phyloP scores from a whole-genome alignment of 2,888 invertebrate genomes.

The Eumacrocentrus americanus region DNA sequence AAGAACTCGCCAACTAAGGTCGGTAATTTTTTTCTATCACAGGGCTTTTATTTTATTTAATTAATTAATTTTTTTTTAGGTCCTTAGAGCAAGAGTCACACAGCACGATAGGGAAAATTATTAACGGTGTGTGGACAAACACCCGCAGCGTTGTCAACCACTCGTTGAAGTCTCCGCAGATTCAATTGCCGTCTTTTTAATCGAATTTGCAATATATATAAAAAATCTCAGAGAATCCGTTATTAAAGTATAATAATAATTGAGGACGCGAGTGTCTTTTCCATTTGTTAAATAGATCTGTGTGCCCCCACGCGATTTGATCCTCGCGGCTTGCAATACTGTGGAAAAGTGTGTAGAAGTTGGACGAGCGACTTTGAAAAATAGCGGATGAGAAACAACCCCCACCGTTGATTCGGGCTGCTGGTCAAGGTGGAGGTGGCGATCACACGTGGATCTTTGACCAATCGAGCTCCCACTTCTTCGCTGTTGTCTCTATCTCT shows the following conservation, averaged over 20 bases:
- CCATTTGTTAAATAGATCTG: background rate
- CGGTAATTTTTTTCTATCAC: too few relatives aligned
- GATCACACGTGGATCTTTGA: conserved; percentile 46
- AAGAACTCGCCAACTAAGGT: too few relatives aligned
- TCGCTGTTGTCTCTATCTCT: too few relatives aligned
- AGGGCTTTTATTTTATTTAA: background rate
- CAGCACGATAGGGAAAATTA: background rate
- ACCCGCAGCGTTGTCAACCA: conserved; percentile 14
- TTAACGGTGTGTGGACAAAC: conserved; percentile 21
- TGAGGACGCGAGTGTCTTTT: too few relatives aligned
- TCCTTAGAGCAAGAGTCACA: background rate
- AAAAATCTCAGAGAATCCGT: background rate
- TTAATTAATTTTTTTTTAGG: conserved; percentile 5
- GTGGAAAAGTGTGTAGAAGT: conserved; percentile 50
- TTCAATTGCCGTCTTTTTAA: too few relatives aligned
- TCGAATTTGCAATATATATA: background rate
- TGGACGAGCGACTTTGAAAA: conserved; percentile 50
- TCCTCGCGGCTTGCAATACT: conserved; percentile 47
- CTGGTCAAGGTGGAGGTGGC: conserved; percentile 39
- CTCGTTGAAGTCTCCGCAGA: conserved; percentile 30
- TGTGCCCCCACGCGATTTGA: conserved; percentile 23
- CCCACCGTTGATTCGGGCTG: conserved; percentile 28
- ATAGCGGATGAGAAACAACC: conserved; percentile 36
- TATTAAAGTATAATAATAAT: too few relatives aligned
- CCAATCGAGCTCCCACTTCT: conserved; percentile 47